Evolutionary conservation across 2,797 vertebrate species (phyloP).

Genomic region (Mustela erminea): DNA sequence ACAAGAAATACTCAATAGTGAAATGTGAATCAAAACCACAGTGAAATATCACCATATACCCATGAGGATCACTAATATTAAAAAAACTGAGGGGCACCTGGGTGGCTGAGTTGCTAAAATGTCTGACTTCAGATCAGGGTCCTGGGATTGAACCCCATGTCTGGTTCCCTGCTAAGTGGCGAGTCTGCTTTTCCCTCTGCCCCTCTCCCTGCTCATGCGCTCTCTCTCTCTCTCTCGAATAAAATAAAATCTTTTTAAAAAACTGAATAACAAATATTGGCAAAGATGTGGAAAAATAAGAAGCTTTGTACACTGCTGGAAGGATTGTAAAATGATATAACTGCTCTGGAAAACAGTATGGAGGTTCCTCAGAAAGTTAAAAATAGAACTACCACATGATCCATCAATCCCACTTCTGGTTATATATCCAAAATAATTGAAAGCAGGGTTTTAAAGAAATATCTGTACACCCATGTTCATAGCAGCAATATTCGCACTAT

Average conservation of each 20-base stretch:
- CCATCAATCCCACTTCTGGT: background rate
- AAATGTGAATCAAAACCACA: slow-evolving; percentile 49
- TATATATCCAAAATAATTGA: slow-evolving; percentile 19
- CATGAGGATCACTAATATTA: background rate
- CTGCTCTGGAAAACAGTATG: background rate
- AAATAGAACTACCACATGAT: slow-evolving; percentile 23
- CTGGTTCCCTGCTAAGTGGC: too few species aligned
- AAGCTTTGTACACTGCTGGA: slow-evolving; percentile 8
- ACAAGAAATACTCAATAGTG: slow-evolving; percentile 42
- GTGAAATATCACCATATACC: background rate
- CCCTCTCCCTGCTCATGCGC: too few species aligned
- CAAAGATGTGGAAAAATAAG: background rate
- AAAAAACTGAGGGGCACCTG: background rate
- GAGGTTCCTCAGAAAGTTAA: background rate
- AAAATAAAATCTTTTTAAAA: too few species aligned
- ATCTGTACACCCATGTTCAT: background rate
- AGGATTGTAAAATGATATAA: slow-evolving; percentile 25
- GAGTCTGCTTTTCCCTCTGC: too few species aligned
- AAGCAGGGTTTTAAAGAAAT: slow-evolving; percentile 23
- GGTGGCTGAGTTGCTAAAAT: too few species aligned
- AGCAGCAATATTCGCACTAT: background rate
- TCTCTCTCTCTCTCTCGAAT: too few species aligned
- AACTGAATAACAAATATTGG: background rate
- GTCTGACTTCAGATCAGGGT: too few species aligned
- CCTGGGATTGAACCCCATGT: too few species aligned